A percentile compares a stretch with the other conserved stretches of the same genome.
Conservation (phyloP, 2,113 vertebrate genomes). For the Ciconia stormi region DNA sequence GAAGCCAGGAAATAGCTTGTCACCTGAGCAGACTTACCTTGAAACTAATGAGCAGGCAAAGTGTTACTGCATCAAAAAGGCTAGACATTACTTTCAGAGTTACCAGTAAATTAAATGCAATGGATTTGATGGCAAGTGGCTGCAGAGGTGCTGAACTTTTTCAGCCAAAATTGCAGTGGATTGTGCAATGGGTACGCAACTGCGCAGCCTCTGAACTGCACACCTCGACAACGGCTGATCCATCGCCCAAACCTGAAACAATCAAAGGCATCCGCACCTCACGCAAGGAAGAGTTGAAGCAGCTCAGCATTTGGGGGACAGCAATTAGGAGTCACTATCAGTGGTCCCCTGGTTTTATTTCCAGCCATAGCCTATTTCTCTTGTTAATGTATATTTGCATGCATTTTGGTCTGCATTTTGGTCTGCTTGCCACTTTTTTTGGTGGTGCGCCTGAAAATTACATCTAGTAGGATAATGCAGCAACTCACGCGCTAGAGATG, state of each 20-base stretch:
- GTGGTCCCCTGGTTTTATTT: not conserved
- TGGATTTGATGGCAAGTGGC: accelerated
- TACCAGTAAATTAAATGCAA: not conserved
- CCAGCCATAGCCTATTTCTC: not conserved
- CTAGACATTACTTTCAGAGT: not conserved
- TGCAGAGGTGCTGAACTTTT: not conserved
- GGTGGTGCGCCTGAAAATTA: not conserved
- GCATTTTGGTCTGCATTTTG: not conserved
- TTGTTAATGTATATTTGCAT: not conserved
- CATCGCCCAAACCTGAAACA: not conserved
- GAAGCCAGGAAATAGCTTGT: not conserved
- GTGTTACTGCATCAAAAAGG: not conserved
- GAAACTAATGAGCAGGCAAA: not conserved
- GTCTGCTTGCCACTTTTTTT: not conserved
- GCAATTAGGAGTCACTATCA: not conserved
- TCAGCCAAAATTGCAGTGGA: not conserved
- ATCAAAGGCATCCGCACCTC: not conserved
- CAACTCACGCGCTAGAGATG: not conserved
- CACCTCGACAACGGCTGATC: not conserved
- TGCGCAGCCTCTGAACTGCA: not conserved
- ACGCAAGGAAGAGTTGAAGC: not conserved
- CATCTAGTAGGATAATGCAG: not conserved
- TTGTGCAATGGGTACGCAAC: not conserved
- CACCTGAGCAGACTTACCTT: not conserved
- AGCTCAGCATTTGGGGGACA: not conserved